Base-by-base conservation (phyloP, 2,113 vertebrate genomes). In the Hypanus sabinus region DNA sequence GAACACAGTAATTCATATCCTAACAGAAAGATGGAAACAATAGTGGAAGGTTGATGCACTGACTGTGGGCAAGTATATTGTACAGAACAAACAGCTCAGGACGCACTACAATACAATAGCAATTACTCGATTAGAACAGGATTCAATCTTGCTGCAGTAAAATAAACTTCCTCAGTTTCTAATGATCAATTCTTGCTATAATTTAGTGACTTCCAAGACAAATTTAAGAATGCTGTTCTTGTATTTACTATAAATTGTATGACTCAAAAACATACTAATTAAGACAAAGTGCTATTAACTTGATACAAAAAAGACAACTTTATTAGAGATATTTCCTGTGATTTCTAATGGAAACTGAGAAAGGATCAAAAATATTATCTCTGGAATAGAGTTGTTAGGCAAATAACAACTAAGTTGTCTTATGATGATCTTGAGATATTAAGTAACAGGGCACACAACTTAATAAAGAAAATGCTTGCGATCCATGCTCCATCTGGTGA, bases 401-500 rank as follows among this genome's bases (percentile, higher is more conserved):
- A 73, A 93, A 93, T 22, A 87, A 30, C 38, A 55, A 73, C 16
- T 93, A 73, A 73, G 73, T 93, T 93, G 36, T 93, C 10, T 27
- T 46, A 73, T 30, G 65, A 22, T 73, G 70, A 75, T 70, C 70
- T 55, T 93, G 91, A 93, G 91, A 16, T 75, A 73, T 27, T 93
- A 70, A 93, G 91, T 93, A 65, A 92, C 94, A 94, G 94, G 94
- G 81, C 71, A 93, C 94, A 95, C 73, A 81, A 95, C 95, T 95
- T 95, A 95, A 96, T 96, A 96, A 96, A 96, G 68, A 93, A 94
- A 94, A 76, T 73, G 77, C 93, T 92, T 94, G 87, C 77, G 94
- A 94, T 79, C 92, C 94, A 62, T 81, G 92, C 94, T 95, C 94
- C 91, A 93, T 75, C 68, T 73, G 79, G 94, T 94, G 94, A 93